Base-by-base conservation (phyloP, 2,888 invertebrate genomes). In the Beris morrisii region DNA sequence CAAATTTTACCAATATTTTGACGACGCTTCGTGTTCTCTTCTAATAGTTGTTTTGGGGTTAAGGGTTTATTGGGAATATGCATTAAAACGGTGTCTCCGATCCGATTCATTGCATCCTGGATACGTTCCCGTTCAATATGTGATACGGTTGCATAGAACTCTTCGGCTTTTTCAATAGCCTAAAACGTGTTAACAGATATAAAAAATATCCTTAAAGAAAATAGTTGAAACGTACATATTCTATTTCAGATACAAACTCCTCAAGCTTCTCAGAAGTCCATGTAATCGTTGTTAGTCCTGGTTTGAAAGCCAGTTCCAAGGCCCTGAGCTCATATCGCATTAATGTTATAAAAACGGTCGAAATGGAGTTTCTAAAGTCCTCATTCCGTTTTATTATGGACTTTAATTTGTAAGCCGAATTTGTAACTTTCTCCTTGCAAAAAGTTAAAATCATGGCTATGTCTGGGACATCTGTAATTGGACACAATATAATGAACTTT, bases 81-180 rank as follows among this genome's bases (percentile, higher is more conserved):
- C 0, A 90, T 85, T 28, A 93, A 81, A 70, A 83, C 75, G 0
- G 85, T 85, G 58, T 84, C 82, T 0, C 86, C 81, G 59, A 93
- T 87, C 0, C 84, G 84, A 56, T 83, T 81, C 69, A 93, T 80
- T 67, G 88, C 86, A 53, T 86, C 86, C 72, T 90, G 88, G 45
- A 93, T 87, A 59, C 91, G 84, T 3, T 89, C 87, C 73, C 88
- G 87, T 76, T 92, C 92, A 80, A 92, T 88, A 73, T 92, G 91
- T 32, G 84, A 83, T 0, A 91, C 84, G 82, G 69, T 71, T 13
- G 73, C 71, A 56, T 77, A 74, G 66, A 78, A 79, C 4, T 64
- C 64, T 5, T 67, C 71, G 4, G 77, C 69, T 48, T 76, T 73
- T 4, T 72, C 69, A 11, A 78, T 66, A 72, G 73, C 74, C 77